Conservation (phyloP, 2,888 invertebrate genomes). For the Polymixis flavicincta region DNA sequence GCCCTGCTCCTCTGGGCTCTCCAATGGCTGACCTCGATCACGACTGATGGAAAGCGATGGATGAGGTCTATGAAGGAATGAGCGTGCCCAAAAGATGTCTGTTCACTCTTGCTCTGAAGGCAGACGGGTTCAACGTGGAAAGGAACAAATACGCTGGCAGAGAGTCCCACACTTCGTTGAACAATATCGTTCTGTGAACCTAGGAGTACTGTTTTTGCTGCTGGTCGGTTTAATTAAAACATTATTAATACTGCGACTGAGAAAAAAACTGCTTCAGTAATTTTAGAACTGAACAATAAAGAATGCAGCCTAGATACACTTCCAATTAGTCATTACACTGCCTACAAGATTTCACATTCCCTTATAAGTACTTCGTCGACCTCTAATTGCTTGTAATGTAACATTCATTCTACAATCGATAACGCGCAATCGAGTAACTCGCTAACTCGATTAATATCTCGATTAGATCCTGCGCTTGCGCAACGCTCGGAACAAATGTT, state of each 20-base stretch:
- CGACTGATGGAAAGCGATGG: too few species aligned
- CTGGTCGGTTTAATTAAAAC: background rate
- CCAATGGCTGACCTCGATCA: too few species aligned
- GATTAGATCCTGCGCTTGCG: conserved; percentile 71
- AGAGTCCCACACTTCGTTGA: background rate
- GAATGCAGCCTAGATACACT: background rate
- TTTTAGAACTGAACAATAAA: background rate
- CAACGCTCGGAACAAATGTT: conserved; percentile 72
- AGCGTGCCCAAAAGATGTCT: too few species aligned
- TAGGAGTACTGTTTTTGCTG: background rate
- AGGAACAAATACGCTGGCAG: too few species aligned
- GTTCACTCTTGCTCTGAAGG: too few species aligned
- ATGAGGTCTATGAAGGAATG: too few species aligned
- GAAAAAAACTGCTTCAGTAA: background rate
- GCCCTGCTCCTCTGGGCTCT: too few species aligned
- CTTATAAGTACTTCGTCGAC: conserved; percentile 45
- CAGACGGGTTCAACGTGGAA: too few species aligned
- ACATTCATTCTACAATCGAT: conserved; percentile 64
- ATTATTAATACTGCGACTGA: background rate
- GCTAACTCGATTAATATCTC: conserved; percentile 66
- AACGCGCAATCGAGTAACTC: conserved; percentile 57
- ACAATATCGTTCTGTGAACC: background rate
- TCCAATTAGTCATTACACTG: conserved; percentile 11
- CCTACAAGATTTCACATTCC: conserved; percentile 21
- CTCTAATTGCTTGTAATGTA: conserved; percentile 62